phyloP scores from a whole-genome alignment of 2,888 invertebrate genomes.

The Frankliniella intonsa region DNA sequence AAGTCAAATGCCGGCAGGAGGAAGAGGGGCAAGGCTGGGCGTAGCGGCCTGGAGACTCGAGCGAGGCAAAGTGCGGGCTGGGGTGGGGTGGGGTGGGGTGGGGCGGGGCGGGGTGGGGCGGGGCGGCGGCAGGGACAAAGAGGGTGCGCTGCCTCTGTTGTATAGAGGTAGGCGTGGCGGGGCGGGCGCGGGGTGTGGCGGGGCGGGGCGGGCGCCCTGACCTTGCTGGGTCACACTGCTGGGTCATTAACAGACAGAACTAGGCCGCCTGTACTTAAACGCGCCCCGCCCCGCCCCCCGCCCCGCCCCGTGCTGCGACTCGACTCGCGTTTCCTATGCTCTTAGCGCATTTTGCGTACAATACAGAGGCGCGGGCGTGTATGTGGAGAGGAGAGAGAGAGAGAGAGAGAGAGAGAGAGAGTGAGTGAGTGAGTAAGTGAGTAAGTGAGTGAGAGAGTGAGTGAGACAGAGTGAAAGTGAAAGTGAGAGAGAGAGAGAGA shows the following conservation, averaged over 20 bases:
- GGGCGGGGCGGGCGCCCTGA: neutral
- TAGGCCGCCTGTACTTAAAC: no score
- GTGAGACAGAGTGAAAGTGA: neutral
- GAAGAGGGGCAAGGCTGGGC: neutral
- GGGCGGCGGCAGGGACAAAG: neutral
- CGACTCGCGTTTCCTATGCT: no score
- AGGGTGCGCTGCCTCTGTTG: no score
- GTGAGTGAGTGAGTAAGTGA: neutral
- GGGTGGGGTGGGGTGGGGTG: neutral
- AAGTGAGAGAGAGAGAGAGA: neutral
- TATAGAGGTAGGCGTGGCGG: no score
- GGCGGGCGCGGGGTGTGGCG: neutral
- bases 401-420: neutral
- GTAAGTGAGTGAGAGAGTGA: neutral
- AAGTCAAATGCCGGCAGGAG: slow-evolving; percentile 4
- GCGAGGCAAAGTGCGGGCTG: neutral
- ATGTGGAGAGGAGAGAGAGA: neutral
- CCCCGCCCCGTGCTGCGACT: no score
- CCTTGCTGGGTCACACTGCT: neutral
- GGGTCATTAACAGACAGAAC: no score
- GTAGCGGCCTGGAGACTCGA: neutral
- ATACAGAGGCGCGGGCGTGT: no score
- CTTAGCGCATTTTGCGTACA: no score
- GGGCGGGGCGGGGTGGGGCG: neutral
- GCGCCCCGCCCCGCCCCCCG: no score